Percentiles rank a stretch among this genome's conserved stretches.
Evolutionary conservation across 1,140 invertebrate species (phyloP).

Genomic region (Brachionus calyciflorus): DNA sequence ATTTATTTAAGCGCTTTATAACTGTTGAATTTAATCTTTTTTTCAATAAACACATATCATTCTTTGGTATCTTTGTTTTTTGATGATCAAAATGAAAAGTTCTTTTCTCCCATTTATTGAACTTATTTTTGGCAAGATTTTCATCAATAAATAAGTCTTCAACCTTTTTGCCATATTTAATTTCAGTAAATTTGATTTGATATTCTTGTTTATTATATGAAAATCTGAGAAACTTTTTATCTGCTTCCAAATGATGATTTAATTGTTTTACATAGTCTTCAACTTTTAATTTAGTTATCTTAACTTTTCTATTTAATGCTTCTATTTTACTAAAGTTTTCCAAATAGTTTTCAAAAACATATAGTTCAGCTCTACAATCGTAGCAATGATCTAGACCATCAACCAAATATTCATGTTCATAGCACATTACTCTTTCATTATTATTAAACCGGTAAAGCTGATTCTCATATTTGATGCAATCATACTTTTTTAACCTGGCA

Average conservation of each 20-base stretch:
- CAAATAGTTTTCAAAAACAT: neutral
- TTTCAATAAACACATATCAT: neutral
- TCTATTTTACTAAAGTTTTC: neutral
- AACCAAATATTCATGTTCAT: neutral
- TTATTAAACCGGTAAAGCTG: slow-evolving; percentile 4
- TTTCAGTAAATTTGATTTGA: slow-evolving; percentile 6
- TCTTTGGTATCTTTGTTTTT: neutral
- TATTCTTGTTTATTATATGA: slow-evolving; percentile 20
- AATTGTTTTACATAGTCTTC: neutral
- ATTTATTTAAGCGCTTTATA: too few relatives aligned
- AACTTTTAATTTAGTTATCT: neutral
- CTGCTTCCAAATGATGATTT: neutral
- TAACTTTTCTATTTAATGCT: neutral
- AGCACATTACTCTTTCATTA: slow-evolving; percentile 11
- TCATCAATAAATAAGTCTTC: neutral
- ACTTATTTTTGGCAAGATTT: neutral
- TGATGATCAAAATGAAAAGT: slow-evolving; percentile 14
- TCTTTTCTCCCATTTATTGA: neutral
- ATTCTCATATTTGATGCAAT: slow-evolving; percentile 9
- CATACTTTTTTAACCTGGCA: neutral
- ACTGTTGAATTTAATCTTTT: too few relatives aligned
- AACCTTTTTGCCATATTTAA: slow-evolving; percentile 5
- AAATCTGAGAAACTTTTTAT: neutral
- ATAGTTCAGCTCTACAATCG: slow-evolving; percentile 36
- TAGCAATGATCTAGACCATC: slow-evolving; percentile 40